Evolutionary conservation across 1,140 invertebrate genomes (phyloP).

Genomic region (Theocolax elegans): DNA sequence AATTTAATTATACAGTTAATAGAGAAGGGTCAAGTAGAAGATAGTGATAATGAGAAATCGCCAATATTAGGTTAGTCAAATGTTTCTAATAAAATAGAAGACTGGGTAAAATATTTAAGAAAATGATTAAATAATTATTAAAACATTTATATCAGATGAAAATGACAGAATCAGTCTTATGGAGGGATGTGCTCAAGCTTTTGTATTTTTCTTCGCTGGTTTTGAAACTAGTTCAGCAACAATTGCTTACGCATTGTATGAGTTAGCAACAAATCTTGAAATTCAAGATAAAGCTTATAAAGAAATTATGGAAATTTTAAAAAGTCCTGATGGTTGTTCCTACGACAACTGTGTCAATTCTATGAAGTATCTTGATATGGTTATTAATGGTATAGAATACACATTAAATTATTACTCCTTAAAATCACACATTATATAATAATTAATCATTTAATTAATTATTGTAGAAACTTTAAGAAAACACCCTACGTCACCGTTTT

Average conservation of each 20-base stretch:
- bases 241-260: conserved; percentile 74
- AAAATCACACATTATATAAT: too few species aligned
- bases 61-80: too few species aligned
- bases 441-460: too few species aligned
- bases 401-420: too few species aligned
- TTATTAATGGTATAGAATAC: conserved; percentile 70
- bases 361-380: conserved; percentile 73
- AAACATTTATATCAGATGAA: too few species aligned
- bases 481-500: conserved; percentile 69
- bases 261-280: conserved; percentile 75
- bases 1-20: conserved; percentile 71
- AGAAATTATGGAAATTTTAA: conserved; percentile 72
- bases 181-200: conserved; percentile 69
- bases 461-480: conserved; percentile 68
- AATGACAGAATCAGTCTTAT: conserved; percentile 68
- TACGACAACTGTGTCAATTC: conserved; percentile 72
- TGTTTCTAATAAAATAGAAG: too few species aligned
- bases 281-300: conserved; percentile 73
- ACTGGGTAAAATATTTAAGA: too few species aligned
- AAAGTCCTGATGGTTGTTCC: conserved; percentile 64
- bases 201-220: conserved; percentile 78
- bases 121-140: too few species aligned
- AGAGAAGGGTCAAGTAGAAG: conserved; percentile 65
- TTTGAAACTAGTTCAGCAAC: conserved; percentile 82
- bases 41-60: conserved; percentile 46